Percentiles rank a stretch among this genome's conserved stretches.
phyloP scores from a whole-genome alignment of 1,140 invertebrate species.

The Micrasema minimum region DNA sequence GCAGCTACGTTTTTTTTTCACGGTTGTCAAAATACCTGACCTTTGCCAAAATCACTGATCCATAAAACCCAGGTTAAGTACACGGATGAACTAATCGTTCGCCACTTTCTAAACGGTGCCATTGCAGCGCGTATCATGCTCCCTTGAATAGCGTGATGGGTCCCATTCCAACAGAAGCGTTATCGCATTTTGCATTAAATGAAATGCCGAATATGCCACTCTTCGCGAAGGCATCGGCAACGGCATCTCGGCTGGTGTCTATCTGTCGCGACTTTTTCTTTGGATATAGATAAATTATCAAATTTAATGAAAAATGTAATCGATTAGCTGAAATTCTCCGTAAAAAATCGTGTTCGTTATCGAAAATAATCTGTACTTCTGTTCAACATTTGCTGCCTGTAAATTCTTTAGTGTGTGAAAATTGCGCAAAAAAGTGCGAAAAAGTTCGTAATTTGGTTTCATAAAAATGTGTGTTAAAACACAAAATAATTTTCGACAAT shows the following conservation, averaged over 20 bases:
- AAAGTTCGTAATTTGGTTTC: no score
- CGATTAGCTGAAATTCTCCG: background rate
- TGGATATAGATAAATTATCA: slow-evolving; percentile 2
- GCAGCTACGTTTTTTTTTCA: background rate
- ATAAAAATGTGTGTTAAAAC: no score
- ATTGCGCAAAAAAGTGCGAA: no score
- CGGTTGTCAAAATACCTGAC: background rate
- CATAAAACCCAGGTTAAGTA: background rate
- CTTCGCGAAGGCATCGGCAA: slow-evolving; percentile 8
- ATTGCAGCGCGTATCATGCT: background rate
- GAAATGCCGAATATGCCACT: slow-evolving; percentile 11
- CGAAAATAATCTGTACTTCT: background rate
- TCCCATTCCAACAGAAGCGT: background rate
- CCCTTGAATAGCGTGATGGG: background rate
- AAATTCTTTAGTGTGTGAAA: no score
- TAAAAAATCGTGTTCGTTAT: slow-evolving; percentile 3
- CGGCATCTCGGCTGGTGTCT: slow-evolving; percentile 15
- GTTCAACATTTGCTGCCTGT: no score
- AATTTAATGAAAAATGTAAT: background rate
- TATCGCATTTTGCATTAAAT: background rate
- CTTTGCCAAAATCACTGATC: background rate
- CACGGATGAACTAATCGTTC: background rate
- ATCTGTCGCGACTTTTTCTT: background rate
- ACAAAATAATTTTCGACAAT: no score
- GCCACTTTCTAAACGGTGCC: slow-evolving; percentile 15